phyloP scores from a whole-genome alignment of 1,140 invertebrate species.

The Bombus pascuorum region DNA sequence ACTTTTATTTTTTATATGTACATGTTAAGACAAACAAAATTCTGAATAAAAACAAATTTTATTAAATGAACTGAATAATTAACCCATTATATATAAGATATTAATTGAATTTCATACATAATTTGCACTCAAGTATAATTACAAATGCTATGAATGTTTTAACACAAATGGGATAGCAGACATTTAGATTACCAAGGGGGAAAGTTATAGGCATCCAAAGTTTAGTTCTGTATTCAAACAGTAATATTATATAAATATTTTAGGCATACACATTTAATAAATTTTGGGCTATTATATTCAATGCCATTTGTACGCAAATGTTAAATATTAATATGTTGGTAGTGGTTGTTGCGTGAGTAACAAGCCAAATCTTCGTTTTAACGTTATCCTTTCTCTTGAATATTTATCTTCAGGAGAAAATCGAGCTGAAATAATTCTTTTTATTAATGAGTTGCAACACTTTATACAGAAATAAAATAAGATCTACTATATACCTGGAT shows the following conservation, averaged over 20 bases:
- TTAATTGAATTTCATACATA: constrained; percentile 4
- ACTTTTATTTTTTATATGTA: constrained; percentile 64
- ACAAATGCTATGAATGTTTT: neutral
- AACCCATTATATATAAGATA: neutral
- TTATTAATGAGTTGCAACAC: constrained; percentile 24
- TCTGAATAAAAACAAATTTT: constrained; percentile 51
- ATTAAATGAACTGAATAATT: constrained; percentile 44
- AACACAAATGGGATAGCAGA: neutral
- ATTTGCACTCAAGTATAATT: neutral
- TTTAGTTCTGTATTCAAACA: neutral
- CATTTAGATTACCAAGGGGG: constrained; percentile 33
- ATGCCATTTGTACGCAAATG: neutral
- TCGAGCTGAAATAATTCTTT: constrained; percentile 86
- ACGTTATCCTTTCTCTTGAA: constrained; percentile 93
- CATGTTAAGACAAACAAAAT: constrained; percentile 36
- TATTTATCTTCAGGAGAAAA: constrained; percentile 98
- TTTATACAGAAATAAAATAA: constrained; percentile 3
- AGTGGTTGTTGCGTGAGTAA: constrained; percentile 93
- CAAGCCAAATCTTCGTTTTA: constrained; percentile 95
- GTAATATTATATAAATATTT: neutral
- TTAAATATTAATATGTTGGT: constrained; percentile 84
- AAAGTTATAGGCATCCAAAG: constrained; percentile 39
- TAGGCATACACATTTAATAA: neutral
- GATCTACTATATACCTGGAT: constrained; percentile 86
- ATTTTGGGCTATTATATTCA: neutral